A percentile compares a stretch with the other conserved stretches of the same genome.
Evolutionary conservation across 2,797 vertebrate genomes (phyloP).

Genomic region (Oophaga sylvatica): DNA sequence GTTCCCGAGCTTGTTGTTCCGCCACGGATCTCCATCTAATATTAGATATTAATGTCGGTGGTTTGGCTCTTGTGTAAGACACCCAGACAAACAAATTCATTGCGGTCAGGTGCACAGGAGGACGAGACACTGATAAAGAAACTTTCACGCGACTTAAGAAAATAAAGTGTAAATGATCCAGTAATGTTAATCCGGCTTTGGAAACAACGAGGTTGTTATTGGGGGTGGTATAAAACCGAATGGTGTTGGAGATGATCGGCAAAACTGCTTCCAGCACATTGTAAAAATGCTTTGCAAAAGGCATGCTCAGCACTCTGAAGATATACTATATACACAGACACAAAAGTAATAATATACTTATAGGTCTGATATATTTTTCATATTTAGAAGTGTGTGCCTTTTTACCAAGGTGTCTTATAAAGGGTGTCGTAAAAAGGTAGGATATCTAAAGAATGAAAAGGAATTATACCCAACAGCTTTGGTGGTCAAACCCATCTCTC

Average conservation of each 20-base stretch:
- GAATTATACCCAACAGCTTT: too few species aligned
- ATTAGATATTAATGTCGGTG: conserved; percentile 30
- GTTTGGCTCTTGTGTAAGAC: conserved; percentile 14
- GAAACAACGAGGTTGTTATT: not conserved
- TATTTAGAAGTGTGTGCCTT: too few species aligned
- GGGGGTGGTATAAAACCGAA: not conserved
- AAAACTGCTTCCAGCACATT: not conserved
- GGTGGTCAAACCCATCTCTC: too few species aligned
- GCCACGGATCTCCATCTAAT: conserved; percentile 12
- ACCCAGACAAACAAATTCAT: not conserved
- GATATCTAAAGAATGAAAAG: too few species aligned
- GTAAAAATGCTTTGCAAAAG: not conserved
- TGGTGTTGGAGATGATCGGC: not conserved
- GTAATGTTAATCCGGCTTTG: not conserved
- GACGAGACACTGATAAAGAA: not conserved
- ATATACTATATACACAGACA: too few species aligned
- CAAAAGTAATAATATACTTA: too few species aligned
- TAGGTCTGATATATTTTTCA: too few species aligned
- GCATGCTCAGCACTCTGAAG: not conserved
- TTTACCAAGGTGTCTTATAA: too few species aligned
- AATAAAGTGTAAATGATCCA: not conserved
- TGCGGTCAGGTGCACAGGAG: not conserved
- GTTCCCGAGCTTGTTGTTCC: not conserved
- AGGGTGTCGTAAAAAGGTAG: too few species aligned
- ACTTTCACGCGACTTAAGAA: not conserved